phyloP scores from a whole-genome alignment of 2,888 invertebrate genomes.

The Synergus gifuensis region DNA sequence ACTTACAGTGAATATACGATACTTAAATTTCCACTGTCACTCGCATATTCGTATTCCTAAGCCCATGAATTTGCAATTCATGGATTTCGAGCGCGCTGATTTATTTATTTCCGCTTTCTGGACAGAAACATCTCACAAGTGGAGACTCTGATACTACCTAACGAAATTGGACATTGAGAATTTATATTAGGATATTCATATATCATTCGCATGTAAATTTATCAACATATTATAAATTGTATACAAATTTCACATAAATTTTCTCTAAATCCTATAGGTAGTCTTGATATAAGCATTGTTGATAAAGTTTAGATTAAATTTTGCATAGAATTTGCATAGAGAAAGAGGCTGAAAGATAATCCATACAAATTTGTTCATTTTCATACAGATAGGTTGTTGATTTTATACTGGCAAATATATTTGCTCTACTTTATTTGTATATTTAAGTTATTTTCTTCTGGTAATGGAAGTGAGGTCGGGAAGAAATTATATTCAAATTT shows the following conservation, averaged over 20 bases:
- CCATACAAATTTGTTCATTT: constrained; percentile 17
- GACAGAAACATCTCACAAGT: constrained; percentile 39
- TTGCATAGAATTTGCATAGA: constrained; percentile 27
- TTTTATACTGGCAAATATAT: not conserved
- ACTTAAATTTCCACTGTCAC: not conserved
- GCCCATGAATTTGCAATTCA: constrained; percentile 35
- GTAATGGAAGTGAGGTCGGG: not conserved
- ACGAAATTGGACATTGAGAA: constrained; percentile 41
- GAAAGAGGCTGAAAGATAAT: not conserved
- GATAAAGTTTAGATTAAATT: constrained; percentile 33
- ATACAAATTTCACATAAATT: constrained; percentile 38
- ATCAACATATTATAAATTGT: constrained; percentile 41
- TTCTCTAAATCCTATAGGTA: constrained; percentile 11
- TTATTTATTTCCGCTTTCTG: constrained; percentile 42
- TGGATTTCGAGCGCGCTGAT: constrained; percentile 30
- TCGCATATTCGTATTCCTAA: not conserved
- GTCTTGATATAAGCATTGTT: constrained; percentile 31
- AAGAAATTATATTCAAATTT: not conserved
- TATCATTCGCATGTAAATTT: constrained; percentile 41
- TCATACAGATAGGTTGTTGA: constrained; percentile 6
- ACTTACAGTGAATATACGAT: not conserved
- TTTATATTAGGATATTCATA: constrained; percentile 41
- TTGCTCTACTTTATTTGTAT: not conserved
- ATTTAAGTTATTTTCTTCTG: not conserved
- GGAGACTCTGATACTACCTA: constrained; percentile 16